Evolutionary conservation across 1,140 invertebrate species (phyloP), one percentile per base, ranked within the genome.

Genomic region (Drosophila carrolli): DNA sequence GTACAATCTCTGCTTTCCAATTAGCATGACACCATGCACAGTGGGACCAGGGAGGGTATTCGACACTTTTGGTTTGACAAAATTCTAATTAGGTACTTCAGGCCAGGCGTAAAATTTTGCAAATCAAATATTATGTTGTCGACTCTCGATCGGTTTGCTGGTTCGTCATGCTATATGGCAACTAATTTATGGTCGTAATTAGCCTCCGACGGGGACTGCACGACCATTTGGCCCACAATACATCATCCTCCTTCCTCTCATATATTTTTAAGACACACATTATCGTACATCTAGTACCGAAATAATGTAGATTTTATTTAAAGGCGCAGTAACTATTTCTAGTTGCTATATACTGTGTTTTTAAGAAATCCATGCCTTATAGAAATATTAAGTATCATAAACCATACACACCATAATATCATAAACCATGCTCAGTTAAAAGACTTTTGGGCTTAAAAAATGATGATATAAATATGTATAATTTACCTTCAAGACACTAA

Each of bases 111-210:
- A 75, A 85, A 77, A 81, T 58, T 72, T 79, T 58, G 38, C 71
- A 60, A 46, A 67, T 32, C 46, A 13, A 44, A 47, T 51, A 57
- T 37, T 19, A 67, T 56, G 74, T 53, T 29, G 35, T 58, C 53
- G 67, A 27, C 29, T 46, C 38, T 51, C 70, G 57, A 73, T 61
- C 70, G 68, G 68, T 74, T 56, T 48, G 48, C 50, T 75, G 54
- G 50, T 73, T 38, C 61, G 79, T 79, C 65, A 83, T 51, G 76
- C 81, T 68, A 41, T 65, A 75, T 88, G 82, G 55, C 70, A 66
- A 68, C 79, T 86, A 86, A 86, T 88, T 88, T 88, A 86, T 89
- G 35, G 59, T 65, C 77, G 84, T 86, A 88, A 88, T 86, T 86
- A 88, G 83, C 71, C 74, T 44, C 53, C 60, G 61, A 61, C 73